Evolutionary conservation across 2,888 invertebrate species (phyloP).

Genomic region (Tetranychus piercei): DNA sequence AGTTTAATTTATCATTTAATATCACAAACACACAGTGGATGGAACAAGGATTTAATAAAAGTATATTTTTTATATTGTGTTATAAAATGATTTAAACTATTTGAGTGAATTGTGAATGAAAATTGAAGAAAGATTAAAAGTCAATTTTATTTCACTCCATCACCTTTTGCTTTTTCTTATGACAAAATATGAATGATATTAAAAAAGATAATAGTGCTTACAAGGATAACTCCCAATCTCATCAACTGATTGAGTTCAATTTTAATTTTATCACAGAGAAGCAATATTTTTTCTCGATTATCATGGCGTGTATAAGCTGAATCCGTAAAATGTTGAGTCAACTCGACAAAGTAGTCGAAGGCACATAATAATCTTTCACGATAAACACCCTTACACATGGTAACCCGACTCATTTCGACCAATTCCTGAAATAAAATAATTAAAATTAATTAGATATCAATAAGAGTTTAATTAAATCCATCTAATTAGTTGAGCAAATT

Average conservation of each 20-base stretch:
- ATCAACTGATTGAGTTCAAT: slow-evolving; percentile 77
- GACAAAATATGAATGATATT: neutral
- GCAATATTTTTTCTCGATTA: slow-evolving; percentile 81
- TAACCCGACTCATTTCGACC: slow-evolving; percentile 66
- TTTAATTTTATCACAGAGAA: slow-evolving; percentile 65
- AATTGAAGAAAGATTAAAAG: neutral
- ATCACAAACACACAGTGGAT: too few relatives aligned
- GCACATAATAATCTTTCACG: slow-evolving; percentile 66
- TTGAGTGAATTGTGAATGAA: neutral
- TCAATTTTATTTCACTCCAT: neutral
- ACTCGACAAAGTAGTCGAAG: slow-evolving; percentile 74
- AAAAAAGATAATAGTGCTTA: slow-evolving; percentile 34
- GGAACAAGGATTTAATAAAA: too few relatives aligned
- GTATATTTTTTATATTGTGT: too few relatives aligned
- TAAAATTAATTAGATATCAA: neutral
- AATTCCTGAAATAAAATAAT: slow-evolving; percentile 39
- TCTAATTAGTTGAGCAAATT: too few relatives aligned
- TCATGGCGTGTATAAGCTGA: slow-evolving; percentile 96
- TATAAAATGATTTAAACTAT: too few relatives aligned
- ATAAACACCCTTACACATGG: slow-evolving; percentile 45
- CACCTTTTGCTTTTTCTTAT: neutral
- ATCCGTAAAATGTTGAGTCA: slow-evolving; percentile 91
- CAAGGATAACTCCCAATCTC: slow-evolving; percentile 62
- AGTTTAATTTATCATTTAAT: too few relatives aligned
- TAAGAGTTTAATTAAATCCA: too few relatives aligned